Conservation (phyloP, 2,113 vertebrate species). For the Epinephelus cyanopodus region DNA sequence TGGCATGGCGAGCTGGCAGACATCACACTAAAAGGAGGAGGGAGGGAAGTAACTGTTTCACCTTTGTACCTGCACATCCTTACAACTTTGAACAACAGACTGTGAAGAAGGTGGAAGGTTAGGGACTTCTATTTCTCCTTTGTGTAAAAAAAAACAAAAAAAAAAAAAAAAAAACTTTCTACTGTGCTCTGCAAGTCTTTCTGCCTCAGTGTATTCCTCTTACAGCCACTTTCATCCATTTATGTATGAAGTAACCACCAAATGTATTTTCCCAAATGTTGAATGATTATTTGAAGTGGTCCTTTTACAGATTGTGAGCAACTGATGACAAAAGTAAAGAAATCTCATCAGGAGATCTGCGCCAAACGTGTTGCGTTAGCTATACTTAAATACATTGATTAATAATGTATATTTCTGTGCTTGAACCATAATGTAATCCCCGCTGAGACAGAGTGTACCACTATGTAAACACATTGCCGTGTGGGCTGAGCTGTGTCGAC, state of each 20-base stretch:
- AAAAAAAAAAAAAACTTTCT: background rate
- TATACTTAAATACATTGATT: slow-evolving; percentile 33
- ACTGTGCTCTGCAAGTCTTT: slow-evolving; percentile 17
- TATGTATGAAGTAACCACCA: slow-evolving; percentile 18
- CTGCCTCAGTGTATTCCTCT: slow-evolving; percentile 19
- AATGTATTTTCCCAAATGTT: slow-evolving; percentile 16
- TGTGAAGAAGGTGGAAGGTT: slow-evolving; percentile 55
- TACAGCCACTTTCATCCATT: slow-evolving; percentile 31
- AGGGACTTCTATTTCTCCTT: slow-evolving; percentile 46
- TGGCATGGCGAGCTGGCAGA: slow-evolving; percentile 68
- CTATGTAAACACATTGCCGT: slow-evolving; percentile 68
- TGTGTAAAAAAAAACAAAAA: slow-evolving; percentile 37
- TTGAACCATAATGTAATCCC: slow-evolving; percentile 48
- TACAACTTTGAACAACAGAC: slow-evolving; percentile 65
- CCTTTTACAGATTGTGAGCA: background rate
- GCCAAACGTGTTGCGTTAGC: slow-evolving; percentile 9
- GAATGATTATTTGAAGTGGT: slow-evolving; percentile 6
- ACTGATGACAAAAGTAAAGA: background rate
- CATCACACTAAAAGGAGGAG: slow-evolving; percentile 50
- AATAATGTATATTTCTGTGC: slow-evolving; percentile 57
- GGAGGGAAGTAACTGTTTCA: slow-evolving; percentile 63
- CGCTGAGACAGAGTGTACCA: slow-evolving; percentile 38
- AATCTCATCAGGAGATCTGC: slow-evolving; percentile 13
- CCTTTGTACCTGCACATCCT: slow-evolving; percentile 65
- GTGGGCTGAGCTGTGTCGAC: slow-evolving; percentile 73